Conservation (phyloP, 2,888 invertebrate species). For the Pterobdella sp. region DNA sequence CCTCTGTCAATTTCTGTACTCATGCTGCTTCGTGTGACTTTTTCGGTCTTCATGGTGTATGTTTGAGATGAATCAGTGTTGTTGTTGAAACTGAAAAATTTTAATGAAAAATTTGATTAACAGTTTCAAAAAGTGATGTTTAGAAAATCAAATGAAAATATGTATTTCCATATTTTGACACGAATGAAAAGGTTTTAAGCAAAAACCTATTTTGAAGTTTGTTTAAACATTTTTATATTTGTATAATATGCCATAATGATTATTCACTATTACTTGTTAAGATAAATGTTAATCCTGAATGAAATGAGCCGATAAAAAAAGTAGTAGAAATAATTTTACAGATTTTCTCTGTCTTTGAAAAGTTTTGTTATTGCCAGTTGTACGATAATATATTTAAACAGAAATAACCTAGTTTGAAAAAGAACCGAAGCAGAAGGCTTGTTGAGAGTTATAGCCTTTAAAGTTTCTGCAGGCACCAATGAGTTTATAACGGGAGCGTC, state of each 20-base stretch:
- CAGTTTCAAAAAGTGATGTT: not conserved
- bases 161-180: not conserved
- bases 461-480: not conserved
- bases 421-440: conserved; percentile 31
- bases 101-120: not conserved
- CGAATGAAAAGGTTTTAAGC: not conserved
- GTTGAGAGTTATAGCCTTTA: not conserved
- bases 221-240: conserved; percentile 2
- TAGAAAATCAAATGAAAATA: not conserved
- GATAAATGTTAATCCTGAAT: too few relatives aligned
- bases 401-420: conserved; percentile 37
- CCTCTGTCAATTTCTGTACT: conserved; percentile 36
- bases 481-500: not conserved
- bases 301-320: too few relatives aligned
- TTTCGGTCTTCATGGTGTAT: conserved; percentile 40
- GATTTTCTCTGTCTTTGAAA: too few relatives aligned
- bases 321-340: too few relatives aligned
- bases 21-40: conserved; percentile 37
- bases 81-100: conserved; percentile 37
- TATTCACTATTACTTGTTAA: not conserved
- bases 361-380: not conserved
- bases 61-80: conserved; percentile 37
- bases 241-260: not conserved
- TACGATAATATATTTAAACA: not conserved
- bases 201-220: not conserved